These are phyloP conservation scores for Bacillus rossius DNA, from an alignment of 1,140 invertebrate species.

Conservation along the genomic window DNA sequence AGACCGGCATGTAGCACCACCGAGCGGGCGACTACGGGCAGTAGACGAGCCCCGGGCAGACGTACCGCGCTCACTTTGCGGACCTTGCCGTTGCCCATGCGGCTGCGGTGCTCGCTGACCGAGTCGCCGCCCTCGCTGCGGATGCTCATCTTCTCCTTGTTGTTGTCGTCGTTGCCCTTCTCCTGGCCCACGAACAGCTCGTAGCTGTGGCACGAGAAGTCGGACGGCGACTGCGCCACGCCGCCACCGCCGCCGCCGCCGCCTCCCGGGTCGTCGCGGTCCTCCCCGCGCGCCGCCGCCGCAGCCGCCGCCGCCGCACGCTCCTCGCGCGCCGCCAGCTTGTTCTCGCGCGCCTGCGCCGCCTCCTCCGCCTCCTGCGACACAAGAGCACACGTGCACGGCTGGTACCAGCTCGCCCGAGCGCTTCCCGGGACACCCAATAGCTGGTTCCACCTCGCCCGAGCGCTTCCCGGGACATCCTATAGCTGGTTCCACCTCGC, in stretches of 20 bases:
- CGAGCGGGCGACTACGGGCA: no score
- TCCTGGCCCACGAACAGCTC: conserved; percentile 84
- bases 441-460: no score
- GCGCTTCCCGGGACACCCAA: no score
- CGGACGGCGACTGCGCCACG: conserved; percentile 78
- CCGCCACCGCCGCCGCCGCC: no score
- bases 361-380: conserved; percentile 71
- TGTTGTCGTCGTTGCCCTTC: conserved; percentile 77
- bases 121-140: conserved; percentile 80
- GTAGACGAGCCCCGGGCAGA: no score
- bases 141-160: conserved; percentile 87
- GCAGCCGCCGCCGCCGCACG: conserved; percentile 43
- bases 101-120: conserved; percentile 65
- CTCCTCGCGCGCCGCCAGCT: conserved; percentile 59
- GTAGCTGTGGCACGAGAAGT: conserved; percentile 84
- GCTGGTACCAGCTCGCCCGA: no score
- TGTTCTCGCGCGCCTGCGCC: conserved; percentile 64
- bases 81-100: conserved; percentile 58
- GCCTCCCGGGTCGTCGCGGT: conserved; percentile 38
- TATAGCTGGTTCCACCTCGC: no score
- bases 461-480: no score
- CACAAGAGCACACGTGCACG: not conserved
- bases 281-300: conserved; percentile 46
- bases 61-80: conserved; percentile 89
- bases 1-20: no score